Percentiles rank a stretch among this genome's conserved stretches.
Evolutionary conservation across 2,113 vertebrate genomes (phyloP).

Genomic region (Pholis gunnellus): DNA sequence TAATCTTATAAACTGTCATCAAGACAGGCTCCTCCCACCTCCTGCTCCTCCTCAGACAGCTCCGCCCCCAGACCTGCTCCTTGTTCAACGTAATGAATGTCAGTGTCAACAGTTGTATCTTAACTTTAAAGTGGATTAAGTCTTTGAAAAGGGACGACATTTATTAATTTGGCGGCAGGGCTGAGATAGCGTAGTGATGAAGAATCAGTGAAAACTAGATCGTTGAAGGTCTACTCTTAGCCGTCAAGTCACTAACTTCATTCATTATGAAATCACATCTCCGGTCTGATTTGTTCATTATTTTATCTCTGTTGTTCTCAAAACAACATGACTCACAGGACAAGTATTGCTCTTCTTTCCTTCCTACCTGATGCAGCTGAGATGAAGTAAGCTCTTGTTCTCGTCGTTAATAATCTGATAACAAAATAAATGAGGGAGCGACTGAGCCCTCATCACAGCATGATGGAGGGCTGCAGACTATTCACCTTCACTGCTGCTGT

Average conservation of each 20-base stretch:
- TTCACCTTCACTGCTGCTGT: conserved; percentile 25
- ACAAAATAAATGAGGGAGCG: conserved; percentile 52
- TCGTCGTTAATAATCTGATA: conserved; percentile 54
- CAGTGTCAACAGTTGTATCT: neutral
- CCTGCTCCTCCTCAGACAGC: neutral
- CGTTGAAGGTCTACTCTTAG: neutral
- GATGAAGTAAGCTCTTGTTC: conserved; percentile 42
- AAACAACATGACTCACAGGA: conserved; percentile 40
- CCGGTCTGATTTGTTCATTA: neutral
- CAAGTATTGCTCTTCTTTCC: conserved; percentile 22
- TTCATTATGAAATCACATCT: conserved; percentile 13
- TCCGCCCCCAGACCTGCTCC: neutral
- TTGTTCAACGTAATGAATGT: neutral
- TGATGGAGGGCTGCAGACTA: conserved; percentile 1
- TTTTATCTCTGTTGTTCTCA: conserved; percentile 7
- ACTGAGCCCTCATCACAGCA: conserved; percentile 36
- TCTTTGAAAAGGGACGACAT: neutral
- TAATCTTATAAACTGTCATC: neutral
- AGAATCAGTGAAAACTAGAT: neutral
- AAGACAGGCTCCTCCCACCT: neutral
- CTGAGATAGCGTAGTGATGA: neutral
- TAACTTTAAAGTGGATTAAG: neutral
- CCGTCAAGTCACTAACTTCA: neutral
- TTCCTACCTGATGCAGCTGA: conserved; percentile 23
- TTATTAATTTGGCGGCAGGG: neutral